Evolutionary conservation across 2,113 vertebrate genomes (phyloP).

Genomic region (Macaca fascicularis): DNA sequence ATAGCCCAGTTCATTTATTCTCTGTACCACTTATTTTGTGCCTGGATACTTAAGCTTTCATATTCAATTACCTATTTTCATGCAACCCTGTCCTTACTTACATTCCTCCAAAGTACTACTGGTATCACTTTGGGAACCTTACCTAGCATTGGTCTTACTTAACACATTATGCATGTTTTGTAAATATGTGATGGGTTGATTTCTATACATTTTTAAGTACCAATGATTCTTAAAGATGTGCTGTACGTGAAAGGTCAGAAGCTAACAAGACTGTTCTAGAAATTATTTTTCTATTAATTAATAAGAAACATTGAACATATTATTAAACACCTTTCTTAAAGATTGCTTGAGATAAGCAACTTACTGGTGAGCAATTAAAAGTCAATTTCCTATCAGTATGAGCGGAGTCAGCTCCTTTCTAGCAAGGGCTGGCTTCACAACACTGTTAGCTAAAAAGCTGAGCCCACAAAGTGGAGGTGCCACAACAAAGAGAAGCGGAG

Average conservation of each 20-base stretch:
- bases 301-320: slow-evolving; percentile 8
- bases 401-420: background rate
- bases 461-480: background rate
- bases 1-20: background rate
- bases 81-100: background rate
- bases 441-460: background rate
- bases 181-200: background rate
- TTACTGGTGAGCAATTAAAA: background rate
- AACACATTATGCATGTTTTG: background rate
- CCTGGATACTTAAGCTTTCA: background rate
- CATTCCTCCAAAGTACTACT: background rate
- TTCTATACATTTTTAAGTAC: background rate
- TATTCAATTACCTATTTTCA: background rate
- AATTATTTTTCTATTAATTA: slow-evolving; percentile 28
- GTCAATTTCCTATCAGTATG: background rate
- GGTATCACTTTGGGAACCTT: background rate
- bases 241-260: background rate
- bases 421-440: background rate
- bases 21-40: background rate
- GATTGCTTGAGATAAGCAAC: background rate
- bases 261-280: background rate
- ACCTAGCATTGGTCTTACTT: background rate
- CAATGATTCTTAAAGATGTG: background rate
- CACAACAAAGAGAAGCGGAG: background rate
- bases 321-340: slow-evolving; percentile 18